A percentile compares a stretch with the other conserved stretches of the same genome.
Evolutionary conservation across 2,888 invertebrate genomes (phyloP).

Genomic region (Stictocephala bisonia): DNA sequence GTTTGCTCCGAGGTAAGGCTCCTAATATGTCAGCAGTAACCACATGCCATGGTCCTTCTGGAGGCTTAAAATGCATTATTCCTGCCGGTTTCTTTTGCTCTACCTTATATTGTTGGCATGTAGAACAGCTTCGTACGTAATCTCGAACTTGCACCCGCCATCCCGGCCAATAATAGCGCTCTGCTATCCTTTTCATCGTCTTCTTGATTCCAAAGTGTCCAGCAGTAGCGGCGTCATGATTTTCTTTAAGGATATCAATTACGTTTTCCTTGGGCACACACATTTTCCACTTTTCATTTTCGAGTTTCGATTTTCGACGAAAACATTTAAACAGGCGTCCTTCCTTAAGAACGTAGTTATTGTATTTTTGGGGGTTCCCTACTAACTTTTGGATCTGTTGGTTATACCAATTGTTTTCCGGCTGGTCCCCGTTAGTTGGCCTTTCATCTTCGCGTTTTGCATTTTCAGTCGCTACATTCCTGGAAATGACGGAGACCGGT

Average conservation of each 20-base stretch:
- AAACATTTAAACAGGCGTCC: no score
- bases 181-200: background rate
- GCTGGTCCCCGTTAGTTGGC: background rate
- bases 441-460: background rate
- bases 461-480: background rate
- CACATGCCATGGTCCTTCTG: slow-evolving; percentile 15
- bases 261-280: background rate
- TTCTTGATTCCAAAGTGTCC: slow-evolving; percentile 16
- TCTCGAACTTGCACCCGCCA: background rate
- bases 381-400: background rate
- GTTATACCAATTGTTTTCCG: background rate
- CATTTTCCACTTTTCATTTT: background rate
- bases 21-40: slow-evolving; percentile 58
- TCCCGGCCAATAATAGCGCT: slow-evolving; percentile 10
- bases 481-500: background rate
- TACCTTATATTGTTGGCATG: slow-evolving; percentile 4
- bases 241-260: background rate
- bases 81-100: slow-evolving; percentile 5
- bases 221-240: background rate
- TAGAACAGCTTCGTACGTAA: background rate
- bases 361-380: background rate
- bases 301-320: background rate
- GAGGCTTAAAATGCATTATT: background rate
- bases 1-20: slow-evolving; percentile 58
- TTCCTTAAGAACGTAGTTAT: background rate